Conservation (phyloP, 2,888 invertebrate species). For the Drosophila villosipedis region DNA sequence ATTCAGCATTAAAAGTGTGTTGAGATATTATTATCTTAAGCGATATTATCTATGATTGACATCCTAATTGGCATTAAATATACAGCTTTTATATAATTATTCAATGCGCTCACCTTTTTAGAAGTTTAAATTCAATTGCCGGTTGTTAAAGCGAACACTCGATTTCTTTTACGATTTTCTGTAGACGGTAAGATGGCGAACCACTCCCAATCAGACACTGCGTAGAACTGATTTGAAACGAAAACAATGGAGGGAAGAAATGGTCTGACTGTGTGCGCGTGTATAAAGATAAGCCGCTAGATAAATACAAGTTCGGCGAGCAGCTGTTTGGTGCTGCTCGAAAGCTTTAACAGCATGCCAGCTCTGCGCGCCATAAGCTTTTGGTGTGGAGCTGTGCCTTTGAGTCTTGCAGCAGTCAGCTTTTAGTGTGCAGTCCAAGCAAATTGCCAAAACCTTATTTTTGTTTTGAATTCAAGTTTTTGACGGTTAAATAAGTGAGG, state of each 20-base stretch:
- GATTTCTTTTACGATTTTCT: conserved; percentile 18
- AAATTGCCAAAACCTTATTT: conserved; percentile 24
- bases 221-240: conserved; percentile 64
- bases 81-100: conserved; percentile 27
- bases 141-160: conserved; percentile 44
- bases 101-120: conserved; percentile 58
- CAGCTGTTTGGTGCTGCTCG: conserved; percentile 52
- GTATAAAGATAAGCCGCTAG: conserved; percentile 58
- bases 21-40: conserved; percentile 18
- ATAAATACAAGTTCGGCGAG: conserved; percentile 65
- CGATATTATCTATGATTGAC: background rate
- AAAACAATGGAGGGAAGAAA: conserved; percentile 54
- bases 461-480: conserved; percentile 4
- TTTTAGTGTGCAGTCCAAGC: background rate
- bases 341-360: conserved; percentile 38
- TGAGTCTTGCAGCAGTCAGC: conserved; percentile 30
- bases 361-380: conserved; percentile 43
- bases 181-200: conserved; percentile 52
- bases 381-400: conserved; percentile 9
- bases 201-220: conserved; percentile 66
- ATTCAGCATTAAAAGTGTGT: conserved; percentile 48
- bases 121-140: conserved; percentile 47
- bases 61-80: background rate
- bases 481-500: background rate
- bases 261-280: conserved; percentile 49